phyloP scores from a whole-genome alignment of 2,797 vertebrate genomes.

The Hybognathus amarus region DNA sequence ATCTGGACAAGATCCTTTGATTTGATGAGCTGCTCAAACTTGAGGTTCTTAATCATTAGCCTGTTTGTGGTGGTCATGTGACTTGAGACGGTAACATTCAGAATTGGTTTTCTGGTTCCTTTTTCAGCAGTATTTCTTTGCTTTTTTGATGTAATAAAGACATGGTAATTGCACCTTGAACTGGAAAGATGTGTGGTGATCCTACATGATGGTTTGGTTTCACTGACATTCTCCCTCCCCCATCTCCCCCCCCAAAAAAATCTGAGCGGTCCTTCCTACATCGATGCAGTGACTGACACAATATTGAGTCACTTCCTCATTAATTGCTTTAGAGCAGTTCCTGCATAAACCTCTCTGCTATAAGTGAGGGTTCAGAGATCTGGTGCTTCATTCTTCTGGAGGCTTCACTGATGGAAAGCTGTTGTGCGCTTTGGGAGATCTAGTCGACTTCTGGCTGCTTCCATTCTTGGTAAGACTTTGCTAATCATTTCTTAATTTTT shows the following conservation, averaged over 20 bases:
- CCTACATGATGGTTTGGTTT: slow-evolving; percentile 55
- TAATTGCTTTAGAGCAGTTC: slow-evolving; percentile 94
- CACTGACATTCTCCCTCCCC: slow-evolving; percentile 75
- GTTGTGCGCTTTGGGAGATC: slow-evolving; percentile 3
- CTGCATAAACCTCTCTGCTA: slow-evolving; percentile 89
- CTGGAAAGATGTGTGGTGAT: slow-evolving; percentile 9
- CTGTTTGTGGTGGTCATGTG: slow-evolving; percentile 14
- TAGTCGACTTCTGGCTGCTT: slow-evolving; percentile 24
- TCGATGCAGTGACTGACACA: slow-evolving; percentile 90
- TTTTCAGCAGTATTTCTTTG: not conserved
- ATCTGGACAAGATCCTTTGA: slow-evolving; percentile 4
- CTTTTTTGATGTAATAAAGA: slow-evolving; percentile 29
- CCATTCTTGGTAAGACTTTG: slow-evolving; percentile 53
- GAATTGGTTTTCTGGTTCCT: not conserved
- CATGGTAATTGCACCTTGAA: not conserved
- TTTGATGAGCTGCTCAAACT: not conserved
- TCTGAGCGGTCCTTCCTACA: slow-evolving; percentile 67
- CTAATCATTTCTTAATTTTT: slow-evolving; percentile 16
- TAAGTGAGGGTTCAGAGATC: slow-evolving; percentile 73
- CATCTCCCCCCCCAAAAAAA: slow-evolving; percentile 41
- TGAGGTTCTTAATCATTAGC: slow-evolving; percentile 18
- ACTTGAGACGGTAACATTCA: not conserved
- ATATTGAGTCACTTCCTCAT: slow-evolving; percentile 98
- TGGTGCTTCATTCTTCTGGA: slow-evolving; percentile 67
- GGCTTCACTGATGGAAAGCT: slow-evolving; percentile 1